Evolutionary conservation across 2,113 vertebrate species (phyloP).

Genomic region (Pogona vitticeps): DNA sequence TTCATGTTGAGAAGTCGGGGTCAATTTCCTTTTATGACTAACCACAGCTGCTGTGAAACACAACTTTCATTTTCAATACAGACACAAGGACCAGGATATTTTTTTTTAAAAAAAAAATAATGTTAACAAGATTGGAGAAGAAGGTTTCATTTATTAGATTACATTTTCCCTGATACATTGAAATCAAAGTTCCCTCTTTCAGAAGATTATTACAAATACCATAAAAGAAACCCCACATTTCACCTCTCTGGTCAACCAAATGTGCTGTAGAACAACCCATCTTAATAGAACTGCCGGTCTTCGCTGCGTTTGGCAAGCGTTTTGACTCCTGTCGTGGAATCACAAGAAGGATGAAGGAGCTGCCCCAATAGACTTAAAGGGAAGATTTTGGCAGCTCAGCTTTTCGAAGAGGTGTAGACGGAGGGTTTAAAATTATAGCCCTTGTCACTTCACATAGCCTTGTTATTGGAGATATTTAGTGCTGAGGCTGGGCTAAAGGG

Average conservation of each 20-base stretch:
- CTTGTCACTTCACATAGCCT: conserved; percentile 55
- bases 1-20: background rate
- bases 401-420: conserved; percentile 27
- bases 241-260: background rate
- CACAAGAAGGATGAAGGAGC: conserved; percentile 17
- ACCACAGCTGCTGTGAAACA: conserved; percentile 20
- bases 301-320: background rate
- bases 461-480: conserved; percentile 60
- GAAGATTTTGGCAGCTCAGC: conserved; percentile 23
- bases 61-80: conserved; percentile 12
- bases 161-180: background rate
- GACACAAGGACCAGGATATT: conserved; percentile 22
- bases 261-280: background rate
- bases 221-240: conserved; percentile 19
- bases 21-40: background rate
- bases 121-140: background rate
- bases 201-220: background rate
- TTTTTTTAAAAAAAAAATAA: conserved; percentile 20
- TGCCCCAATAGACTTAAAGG: background rate
- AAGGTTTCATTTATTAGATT: conserved; percentile 6
- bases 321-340: background rate
- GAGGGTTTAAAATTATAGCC: conserved; percentile 48
- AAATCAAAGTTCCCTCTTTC: background rate
- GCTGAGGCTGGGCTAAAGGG: conserved; percentile 6
- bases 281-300: conserved; percentile 6